A percentile compares a stretch with the other conserved stretches of the same genome.
phyloP scores from a whole-genome alignment of 2,888 invertebrate genomes.

The Bedellia somnulentella region DNA sequence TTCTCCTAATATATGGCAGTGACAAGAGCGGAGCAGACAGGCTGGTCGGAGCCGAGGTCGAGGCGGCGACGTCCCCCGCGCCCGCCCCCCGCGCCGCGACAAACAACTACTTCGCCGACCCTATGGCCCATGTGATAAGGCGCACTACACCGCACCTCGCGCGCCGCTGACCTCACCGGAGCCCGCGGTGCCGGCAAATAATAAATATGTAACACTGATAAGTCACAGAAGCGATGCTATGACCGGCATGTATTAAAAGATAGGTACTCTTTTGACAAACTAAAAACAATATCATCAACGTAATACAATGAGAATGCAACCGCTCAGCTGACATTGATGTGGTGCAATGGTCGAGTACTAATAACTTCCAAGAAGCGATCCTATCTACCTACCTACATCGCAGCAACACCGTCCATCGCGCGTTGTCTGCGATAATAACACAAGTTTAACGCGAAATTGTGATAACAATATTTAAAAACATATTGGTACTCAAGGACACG shows the following conservation, averaged over 20 bases:
- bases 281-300: too few relatives aligned
- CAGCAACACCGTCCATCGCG: too few relatives aligned
- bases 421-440: too few relatives aligned
- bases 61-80: constrained; percentile 22
- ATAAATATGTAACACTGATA: constrained; percentile 61
- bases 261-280: constrained; percentile 38
- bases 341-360: too few relatives aligned
- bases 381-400: too few relatives aligned
- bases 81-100: constrained; percentile 7
- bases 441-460: too few relatives aligned
- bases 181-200: constrained; percentile 45
- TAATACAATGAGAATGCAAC: too few relatives aligned
- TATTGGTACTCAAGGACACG: too few relatives aligned
- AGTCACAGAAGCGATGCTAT: constrained; percentile 52
- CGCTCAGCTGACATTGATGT: too few relatives aligned
- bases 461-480: too few relatives aligned
- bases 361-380: too few relatives aligned
- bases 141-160: constrained; percentile 40
- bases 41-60: constrained; percentile 40
- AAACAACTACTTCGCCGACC: constrained; percentile 23
- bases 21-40: constrained; percentile 47
- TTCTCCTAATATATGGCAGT: constrained; percentile 24
- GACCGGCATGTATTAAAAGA: constrained; percentile 47
- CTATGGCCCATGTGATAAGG: constrained; percentile 48
- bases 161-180: constrained; percentile 16